Evolutionary conservation across 2,888 invertebrate genomes (phyloP).

Genomic region (Teinopalpus imperialis): DNA sequence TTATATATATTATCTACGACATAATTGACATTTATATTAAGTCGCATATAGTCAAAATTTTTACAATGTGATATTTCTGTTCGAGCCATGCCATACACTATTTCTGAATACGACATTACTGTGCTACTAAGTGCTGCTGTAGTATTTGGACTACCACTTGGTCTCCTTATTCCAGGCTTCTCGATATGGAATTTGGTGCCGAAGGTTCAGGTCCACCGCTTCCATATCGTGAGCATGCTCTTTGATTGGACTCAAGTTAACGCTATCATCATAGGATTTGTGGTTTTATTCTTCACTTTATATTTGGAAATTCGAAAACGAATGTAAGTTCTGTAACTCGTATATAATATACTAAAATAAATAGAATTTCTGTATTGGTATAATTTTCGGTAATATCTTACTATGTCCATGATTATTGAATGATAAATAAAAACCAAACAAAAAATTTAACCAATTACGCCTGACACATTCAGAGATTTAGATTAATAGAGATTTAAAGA

Average conservation of each 20-base stretch:
- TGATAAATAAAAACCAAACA: too few relatives aligned
- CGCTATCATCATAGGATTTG: conserved; percentile 40
- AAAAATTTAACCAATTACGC: too few relatives aligned
- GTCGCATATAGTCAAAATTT: conserved; percentile 12
- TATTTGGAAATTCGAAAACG: conserved; percentile 66
- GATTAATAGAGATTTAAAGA: too few relatives aligned
- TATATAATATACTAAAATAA: too few relatives aligned
- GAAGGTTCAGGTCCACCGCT: conserved; percentile 55
- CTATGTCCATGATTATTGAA: too few relatives aligned
- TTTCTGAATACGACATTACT: conserved; percentile 33
- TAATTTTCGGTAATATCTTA: too few relatives aligned
- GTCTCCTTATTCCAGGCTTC: conserved; percentile 60
- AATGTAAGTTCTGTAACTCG: conserved; percentile 49
- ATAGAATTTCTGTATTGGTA: too few relatives aligned
- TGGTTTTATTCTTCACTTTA: conserved; percentile 57
- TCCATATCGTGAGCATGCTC: conserved; percentile 50
- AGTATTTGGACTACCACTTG: conserved; percentile 62
- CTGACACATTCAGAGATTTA: too few relatives aligned
- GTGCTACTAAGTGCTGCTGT: conserved; percentile 37
- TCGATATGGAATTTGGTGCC: conserved; percentile 64
- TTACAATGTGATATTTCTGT: conserved; percentile 13
- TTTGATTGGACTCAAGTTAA: conserved; percentile 63
- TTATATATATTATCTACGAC: too few relatives aligned
- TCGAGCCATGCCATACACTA: conserved; percentile 10
- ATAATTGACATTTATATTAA: too few relatives aligned